Percentiles rank a stretch among this genome's conserved stretches.
Evolutionary conservation across 1,140 invertebrate genomes (phyloP).

Genomic region (Drosophila elegans): DNA sequence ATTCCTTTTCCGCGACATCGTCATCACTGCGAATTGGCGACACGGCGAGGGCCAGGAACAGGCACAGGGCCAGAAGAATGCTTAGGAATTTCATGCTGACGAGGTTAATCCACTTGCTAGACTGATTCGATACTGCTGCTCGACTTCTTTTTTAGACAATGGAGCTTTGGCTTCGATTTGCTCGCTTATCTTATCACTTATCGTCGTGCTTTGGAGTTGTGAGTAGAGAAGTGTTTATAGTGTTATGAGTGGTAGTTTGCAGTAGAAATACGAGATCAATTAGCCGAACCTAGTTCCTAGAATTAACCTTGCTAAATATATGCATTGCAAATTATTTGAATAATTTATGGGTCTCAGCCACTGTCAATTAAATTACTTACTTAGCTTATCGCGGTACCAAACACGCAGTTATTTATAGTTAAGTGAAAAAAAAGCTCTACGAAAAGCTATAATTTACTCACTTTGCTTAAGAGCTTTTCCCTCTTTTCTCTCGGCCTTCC

Average conservation of each 20-base stretch:
- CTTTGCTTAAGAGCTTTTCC: constrained; percentile 18
- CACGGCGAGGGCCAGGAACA: constrained; percentile 43
- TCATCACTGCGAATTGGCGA: constrained; percentile 18
- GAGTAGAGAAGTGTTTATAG: constrained; percentile 4
- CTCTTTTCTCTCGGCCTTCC: constrained; percentile 18
- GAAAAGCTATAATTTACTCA: constrained; percentile 12
- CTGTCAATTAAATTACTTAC: constrained; percentile 23
- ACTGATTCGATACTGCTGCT: constrained; percentile 47
- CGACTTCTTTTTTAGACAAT: constrained; percentile 10
- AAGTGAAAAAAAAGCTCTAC: constrained; percentile 5
- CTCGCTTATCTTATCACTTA: constrained; percentile 62
- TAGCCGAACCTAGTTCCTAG: not conserved
- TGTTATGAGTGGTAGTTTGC: not conserved
- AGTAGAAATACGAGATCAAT: not conserved
- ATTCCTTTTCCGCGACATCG: not conserved
- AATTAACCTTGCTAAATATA: constrained; percentile 1
- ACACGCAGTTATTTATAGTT: constrained; percentile 17
- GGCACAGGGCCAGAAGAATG: constrained; percentile 61
- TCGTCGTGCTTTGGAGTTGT: constrained; percentile 25
- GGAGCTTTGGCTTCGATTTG: constrained; percentile 32
- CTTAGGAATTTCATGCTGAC: constrained; percentile 55
- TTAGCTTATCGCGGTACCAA: constrained; percentile 5
- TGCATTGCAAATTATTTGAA: constrained; percentile 34
- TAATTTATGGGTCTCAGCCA: constrained; percentile 18
- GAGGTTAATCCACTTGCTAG: constrained; percentile 65